These are phyloP conservation scores for Camponotus pennsylvanicus DNA, from an alignment of 1,140 invertebrate species.

Conservation along the genomic window DNA sequence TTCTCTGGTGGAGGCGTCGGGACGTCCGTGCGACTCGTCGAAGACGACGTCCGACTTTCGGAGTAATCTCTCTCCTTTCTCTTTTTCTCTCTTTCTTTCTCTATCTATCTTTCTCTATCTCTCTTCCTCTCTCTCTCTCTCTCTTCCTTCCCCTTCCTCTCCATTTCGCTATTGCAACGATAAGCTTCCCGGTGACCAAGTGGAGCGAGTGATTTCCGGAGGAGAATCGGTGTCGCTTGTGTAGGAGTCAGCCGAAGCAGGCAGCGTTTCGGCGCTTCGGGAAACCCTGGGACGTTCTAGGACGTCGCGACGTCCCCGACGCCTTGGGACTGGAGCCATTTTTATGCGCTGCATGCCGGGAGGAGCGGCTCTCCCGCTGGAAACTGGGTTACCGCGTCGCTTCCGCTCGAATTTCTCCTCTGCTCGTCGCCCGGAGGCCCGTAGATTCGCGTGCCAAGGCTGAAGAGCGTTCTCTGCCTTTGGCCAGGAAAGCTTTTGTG, in stretches of 20 bases:
- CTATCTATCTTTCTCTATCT: too few relatives aligned
- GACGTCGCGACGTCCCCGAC: conserved; percentile 5
- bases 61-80: conserved; percentile 18
- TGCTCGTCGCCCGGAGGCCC: conserved; percentile 26
- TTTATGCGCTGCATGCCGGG: conserved; percentile 44
- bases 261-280: not conserved
- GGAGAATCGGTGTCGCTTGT: conserved; percentile 16
- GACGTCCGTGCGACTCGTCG: not conserved
- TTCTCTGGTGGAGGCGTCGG: conserved; percentile 62
- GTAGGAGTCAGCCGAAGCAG: conserved; percentile 20
- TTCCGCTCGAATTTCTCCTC: conserved; percentile 48
- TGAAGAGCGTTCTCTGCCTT: not conserved
- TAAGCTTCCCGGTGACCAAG: not conserved
- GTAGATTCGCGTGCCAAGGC: not conserved
- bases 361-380: conserved; percentile 45
- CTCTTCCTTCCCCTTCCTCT: not conserved
- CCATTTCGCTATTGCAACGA: not conserved
- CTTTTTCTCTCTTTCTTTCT: too few relatives aligned
- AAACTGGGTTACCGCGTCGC: conserved; percentile 71
- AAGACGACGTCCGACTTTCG: not conserved
- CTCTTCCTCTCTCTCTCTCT: too few relatives aligned
- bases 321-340: conserved; percentile 43
- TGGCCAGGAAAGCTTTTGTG: too few relatives aligned
- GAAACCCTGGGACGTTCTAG: not conserved
- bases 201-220: not conserved